Evolutionary conservation across 1,140 invertebrate genomes (phyloP), one percentile per base, ranked within the genome.

Genomic region (Pseudomyrmex sp.): DNA sequence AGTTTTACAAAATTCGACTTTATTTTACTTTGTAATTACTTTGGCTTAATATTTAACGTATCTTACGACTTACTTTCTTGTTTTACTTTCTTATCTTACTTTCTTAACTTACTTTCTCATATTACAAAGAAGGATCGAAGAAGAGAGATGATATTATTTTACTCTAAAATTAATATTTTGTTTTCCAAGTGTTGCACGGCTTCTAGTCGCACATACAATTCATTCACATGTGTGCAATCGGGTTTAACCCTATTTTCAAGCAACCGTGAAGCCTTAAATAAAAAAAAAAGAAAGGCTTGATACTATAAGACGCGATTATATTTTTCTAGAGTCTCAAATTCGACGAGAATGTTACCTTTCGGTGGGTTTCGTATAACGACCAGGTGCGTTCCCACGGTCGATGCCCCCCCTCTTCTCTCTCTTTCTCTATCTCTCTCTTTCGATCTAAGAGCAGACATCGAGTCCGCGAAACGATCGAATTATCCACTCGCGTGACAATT

Each of bases 361-460:
- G 46, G n/a, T 1, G 18, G 54, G 44, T 59, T 70, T 72, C 26
- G 7, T 3, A 44, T 65, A 66, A 68, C 23, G 52, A 50, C 44
- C 50, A 76, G 72, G 52, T 83, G 82, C 20, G 62, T 83, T 83
- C 62, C 46, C 72, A 83, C 61, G 70, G 35, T 52, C 59, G 50
- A n/a, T 23, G 18, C 2, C 66, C 20, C 48, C 35, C 26, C 5
- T 0, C 0, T 4, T 35, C 35, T 35, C 35, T 70, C 52, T 35
- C 0, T 35, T 2, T 35, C 2, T 35, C 35, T 35, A 35, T 35
- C 35, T 12, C 26, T 18, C 9, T 18, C 13, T 3, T 61, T 63
- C 59, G 73, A 63, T 61, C n/a, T 10, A 13, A 35, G 1, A 35
- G 4, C 35, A 35, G 35, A 35, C n/a, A 75, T 75, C 73, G 46